Percentiles rank a stretch among this genome's conserved stretches.
Evolutionary conservation across 2,888 invertebrate species (phyloP).

Genomic region (Microctonus hyperodae): DNA sequence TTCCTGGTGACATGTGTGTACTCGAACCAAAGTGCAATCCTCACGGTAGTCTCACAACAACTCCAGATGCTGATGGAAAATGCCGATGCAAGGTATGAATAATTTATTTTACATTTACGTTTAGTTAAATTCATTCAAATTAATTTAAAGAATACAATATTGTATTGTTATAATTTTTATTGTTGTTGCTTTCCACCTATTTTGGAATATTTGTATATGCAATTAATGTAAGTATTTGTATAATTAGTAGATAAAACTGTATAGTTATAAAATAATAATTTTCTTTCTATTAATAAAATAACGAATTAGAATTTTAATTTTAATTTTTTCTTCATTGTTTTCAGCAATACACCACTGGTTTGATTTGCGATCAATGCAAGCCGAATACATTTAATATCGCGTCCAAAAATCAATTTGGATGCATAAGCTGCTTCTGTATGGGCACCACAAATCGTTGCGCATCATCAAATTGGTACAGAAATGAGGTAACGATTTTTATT

Average conservation of each 20-base stretch:
- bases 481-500: constrained; percentile 64
- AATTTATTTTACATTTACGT: neutral
- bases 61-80: constrained; percentile 66
- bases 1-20: constrained; percentile 78
- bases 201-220: constrained; percentile 4
- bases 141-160: constrained; percentile 3
- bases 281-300: neutral
- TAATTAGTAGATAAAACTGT: neutral
- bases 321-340: no score
- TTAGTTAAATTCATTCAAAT: constrained; percentile 17
- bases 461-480: constrained; percentile 80
- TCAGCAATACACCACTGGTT: constrained; percentile 77
- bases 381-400: constrained; percentile 85
- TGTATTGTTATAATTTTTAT: constrained; percentile 20
- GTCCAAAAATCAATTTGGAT: constrained; percentile 81
- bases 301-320: neutral
- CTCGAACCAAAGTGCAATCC: constrained; percentile 73
- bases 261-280: neutral
- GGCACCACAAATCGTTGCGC: constrained; percentile 83
- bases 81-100: constrained; percentile 75
- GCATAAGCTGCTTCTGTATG: constrained; percentile 95
- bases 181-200: neutral
- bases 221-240: neutral
- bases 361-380: constrained; percentile 86
- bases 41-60: constrained; percentile 70